phyloP scores from a whole-genome alignment of 2,797 vertebrate species.

The Tenualosa thibaudeaui region DNA sequence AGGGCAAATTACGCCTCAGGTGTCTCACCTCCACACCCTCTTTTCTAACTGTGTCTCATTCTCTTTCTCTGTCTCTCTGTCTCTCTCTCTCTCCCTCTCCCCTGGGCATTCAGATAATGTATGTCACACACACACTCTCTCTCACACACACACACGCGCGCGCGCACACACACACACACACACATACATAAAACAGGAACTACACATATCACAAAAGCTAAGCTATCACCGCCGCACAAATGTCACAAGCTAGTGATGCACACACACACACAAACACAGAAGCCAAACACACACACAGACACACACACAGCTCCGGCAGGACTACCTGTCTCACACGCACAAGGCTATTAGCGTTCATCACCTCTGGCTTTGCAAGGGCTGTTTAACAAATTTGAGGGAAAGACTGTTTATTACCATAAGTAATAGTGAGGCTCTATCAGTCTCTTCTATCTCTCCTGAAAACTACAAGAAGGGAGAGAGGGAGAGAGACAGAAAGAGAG shows the following conservation, averaged over 20 bases:
- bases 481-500: not conserved
- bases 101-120: no score
- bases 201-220: no score
- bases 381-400: conserved; percentile 57
- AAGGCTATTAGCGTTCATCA: not conserved
- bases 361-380: not conserved
- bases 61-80: conserved; percentile 16
- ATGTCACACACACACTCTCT: not conserved
- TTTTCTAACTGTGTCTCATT: not conserved
- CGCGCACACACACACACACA: not conserved
- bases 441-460: conserved; percentile 39
- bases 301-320: no score
- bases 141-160: not conserved
- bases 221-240: no score
- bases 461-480: not conserved
- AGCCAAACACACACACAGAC: no score
- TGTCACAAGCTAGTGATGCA: no score
- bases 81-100: not conserved
- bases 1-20: conserved; percentile 61
- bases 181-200: not conserved
- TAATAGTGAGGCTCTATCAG: conserved; percentile 56
- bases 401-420: conserved; percentile 65
- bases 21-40: not conserved
- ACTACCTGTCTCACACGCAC: not conserved
- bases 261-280: not conserved